Conservation (phyloP, 2,797 vertebrate genomes). For the Sitta carolinensis region DNA sequence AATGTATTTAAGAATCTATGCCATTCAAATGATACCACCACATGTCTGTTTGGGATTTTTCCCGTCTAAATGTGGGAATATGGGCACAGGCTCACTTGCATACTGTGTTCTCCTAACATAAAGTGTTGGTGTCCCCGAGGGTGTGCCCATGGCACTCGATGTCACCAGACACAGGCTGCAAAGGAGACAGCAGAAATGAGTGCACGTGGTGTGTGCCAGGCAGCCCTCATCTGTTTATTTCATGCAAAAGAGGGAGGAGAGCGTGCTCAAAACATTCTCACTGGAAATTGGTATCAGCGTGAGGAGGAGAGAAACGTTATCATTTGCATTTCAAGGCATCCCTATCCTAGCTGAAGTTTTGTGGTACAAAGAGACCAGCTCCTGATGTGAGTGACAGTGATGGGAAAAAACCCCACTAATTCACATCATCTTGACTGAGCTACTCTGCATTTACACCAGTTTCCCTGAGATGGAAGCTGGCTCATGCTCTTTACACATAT, state of each 20-base stretch:
- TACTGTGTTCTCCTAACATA: conserved; percentile 65
- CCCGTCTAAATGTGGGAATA: conserved; percentile 58
- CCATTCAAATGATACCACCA: conserved; percentile 69
- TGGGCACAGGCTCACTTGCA: conserved; percentile 59
- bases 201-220: not conserved
- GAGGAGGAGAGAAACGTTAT: conserved; percentile 30
- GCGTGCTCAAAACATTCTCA: not conserved
- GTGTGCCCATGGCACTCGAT: conserved; percentile 43
- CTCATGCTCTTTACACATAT: not conserved
- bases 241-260: not conserved
- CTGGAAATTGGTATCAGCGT: conserved; percentile 34
- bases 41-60: conserved; percentile 75
- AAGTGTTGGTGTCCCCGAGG: conserved; percentile 39
- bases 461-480: not conserved
- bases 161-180: conserved; percentile 40
- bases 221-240: conserved; percentile 31
- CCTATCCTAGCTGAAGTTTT: conserved; percentile 39
- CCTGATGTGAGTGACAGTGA: not conserved
- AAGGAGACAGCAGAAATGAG: conserved; percentile 56
- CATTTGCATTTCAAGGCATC: conserved; percentile 59
- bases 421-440: not conserved
- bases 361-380: conserved; percentile 19
- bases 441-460: conserved; percentile 19
- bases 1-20: conserved; percentile 73
- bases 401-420: not conserved